Evolutionary conservation across 2,113 vertebrate genomes (phyloP), one percentile per base, ranked within the genome.

Genomic region (Ceyx margarethae): DNA sequence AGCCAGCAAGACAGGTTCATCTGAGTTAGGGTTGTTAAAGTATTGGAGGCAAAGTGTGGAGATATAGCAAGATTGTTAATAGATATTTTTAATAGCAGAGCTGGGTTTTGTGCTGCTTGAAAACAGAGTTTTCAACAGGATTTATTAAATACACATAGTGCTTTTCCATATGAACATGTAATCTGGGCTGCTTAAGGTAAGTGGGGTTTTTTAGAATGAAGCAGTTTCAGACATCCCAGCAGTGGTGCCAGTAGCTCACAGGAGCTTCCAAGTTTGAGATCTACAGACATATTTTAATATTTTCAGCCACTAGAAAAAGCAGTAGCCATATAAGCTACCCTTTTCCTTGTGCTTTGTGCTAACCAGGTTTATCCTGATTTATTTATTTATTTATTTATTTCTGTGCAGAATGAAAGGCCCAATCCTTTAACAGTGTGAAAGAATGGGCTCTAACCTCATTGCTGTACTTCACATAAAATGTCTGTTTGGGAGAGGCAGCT

Each of bases 1-100:
- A 95, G 87, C 94, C 69, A 91, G 72, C 84, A 85, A 81, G 88
- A 96, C 71, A 81, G 89, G 68, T 92, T 93, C 82, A 75, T 95
- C 84, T 71, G 66, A 89, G 57, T 93, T 96, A 90, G 86, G 76
- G 67, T 79, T 94, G 85, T 91, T 95, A 74, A 91, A 90, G 42
- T 89, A 64, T 89, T 65, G n/a, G 37, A 86, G 61, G 37, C 54
- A 46, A 91, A 76, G 35, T 17, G 62, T 72, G 46, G 45, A 87
- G 58, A 76, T 85, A 45, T 0, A 87, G 19, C 46, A 60, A 85
- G 50, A 46, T 64, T 56, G 17, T 62, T 58, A 84, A 50, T 43
- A 66, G 37, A 29, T 66, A 67, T 74, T 95, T 91, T 93, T 81
- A 89, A 90, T 78, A 82, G 75, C 68, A 92, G 61, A 71, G 71